Evolutionary conservation across 2,888 invertebrate species (phyloP).

Genomic region (Steromphala cineraria): DNA sequence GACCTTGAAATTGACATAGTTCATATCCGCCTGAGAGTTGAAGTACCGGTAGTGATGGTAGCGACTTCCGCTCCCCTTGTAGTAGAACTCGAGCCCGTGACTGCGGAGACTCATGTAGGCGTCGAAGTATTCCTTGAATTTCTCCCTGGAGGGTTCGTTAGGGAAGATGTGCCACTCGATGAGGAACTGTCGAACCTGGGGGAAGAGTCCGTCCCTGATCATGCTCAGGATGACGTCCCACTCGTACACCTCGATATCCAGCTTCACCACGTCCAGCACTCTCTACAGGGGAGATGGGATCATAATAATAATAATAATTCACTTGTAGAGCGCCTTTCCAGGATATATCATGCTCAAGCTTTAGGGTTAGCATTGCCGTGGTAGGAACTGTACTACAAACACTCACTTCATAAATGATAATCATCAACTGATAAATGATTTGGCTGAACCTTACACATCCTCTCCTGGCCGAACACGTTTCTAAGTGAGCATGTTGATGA

Average conservation of each 20-base stretch:
- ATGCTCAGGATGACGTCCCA: slow-evolving; percentile 30
- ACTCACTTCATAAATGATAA: no score
- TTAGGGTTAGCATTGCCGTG: no score
- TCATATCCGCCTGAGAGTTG: slow-evolving; percentile 18
- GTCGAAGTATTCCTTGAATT: neutral
- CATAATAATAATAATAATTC: no score
- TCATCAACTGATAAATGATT: no score
- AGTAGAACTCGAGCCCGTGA: slow-evolving; percentile 3
- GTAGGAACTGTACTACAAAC: no score
- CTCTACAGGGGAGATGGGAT: slow-evolving; percentile 18
- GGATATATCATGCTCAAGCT: no score
- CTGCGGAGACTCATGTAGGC: neutral
- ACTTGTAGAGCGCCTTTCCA: no score
- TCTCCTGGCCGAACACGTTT: no score
- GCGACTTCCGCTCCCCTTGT: neutral
- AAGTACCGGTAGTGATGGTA: slow-evolving; percentile 4
- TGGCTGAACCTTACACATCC: no score
- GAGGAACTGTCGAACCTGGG: slow-evolving; percentile 12
- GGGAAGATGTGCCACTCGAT: slow-evolving; percentile 23
- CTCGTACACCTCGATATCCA: slow-evolving; percentile 40
- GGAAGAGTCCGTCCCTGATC: slow-evolving; percentile 16
- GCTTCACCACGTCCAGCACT: slow-evolving; percentile 34
- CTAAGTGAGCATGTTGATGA: no score
- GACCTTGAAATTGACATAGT: slow-evolving; percentile 12
- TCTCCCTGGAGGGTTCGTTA: neutral